A percentile compares a stretch with the other conserved stretches of the same genome.
Conservation (phyloP, 2,797 vertebrate genomes). For the Microctenopoma lineatum region DNA sequence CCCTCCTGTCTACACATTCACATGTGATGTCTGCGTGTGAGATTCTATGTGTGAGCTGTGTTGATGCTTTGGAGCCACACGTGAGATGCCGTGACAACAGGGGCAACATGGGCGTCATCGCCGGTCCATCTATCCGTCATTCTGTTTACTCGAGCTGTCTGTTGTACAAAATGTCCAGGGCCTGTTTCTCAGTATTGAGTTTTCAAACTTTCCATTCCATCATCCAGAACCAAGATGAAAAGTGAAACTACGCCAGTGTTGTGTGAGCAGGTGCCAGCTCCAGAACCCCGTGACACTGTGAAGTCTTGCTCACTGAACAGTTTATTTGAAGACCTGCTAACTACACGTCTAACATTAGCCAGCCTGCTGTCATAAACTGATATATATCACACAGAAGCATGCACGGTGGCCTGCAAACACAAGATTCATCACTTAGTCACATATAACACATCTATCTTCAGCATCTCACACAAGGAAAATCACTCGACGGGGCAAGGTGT, state of each 20-base stretch:
- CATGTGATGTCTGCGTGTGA: conserved; percentile 8
- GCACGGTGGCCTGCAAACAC: conserved; percentile 16
- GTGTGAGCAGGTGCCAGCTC: conserved; percentile 52
- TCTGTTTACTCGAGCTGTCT: background rate
- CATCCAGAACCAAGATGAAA: conserved; percentile 32
- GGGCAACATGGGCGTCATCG: too few relatives aligned
- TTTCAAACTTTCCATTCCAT: conserved; percentile 46
- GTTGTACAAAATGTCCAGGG: background rate
- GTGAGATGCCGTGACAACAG: too few relatives aligned
- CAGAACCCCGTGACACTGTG: conserved; percentile 50
- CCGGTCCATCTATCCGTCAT: background rate
- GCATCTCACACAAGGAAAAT: conserved; percentile 50
- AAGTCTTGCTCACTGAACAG: conserved; percentile 49
- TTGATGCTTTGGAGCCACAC: background rate
- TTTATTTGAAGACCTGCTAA: conserved; percentile 74
- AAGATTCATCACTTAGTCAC: conserved; percentile 48
- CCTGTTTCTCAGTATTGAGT: conserved; percentile 9
- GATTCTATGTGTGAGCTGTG: background rate
- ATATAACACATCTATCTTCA: conserved; percentile 73
- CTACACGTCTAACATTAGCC: conserved; percentile 71
- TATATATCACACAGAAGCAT: conserved; percentile 50
- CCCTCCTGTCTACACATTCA: conserved; percentile 19
- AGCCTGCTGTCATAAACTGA: conserved; percentile 63
- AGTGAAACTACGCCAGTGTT: conserved; percentile 40
- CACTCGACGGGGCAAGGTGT: conserved; percentile 52